Conservation (phyloP, 1,140 invertebrate species). For the Ganaspis sp. region DNA sequence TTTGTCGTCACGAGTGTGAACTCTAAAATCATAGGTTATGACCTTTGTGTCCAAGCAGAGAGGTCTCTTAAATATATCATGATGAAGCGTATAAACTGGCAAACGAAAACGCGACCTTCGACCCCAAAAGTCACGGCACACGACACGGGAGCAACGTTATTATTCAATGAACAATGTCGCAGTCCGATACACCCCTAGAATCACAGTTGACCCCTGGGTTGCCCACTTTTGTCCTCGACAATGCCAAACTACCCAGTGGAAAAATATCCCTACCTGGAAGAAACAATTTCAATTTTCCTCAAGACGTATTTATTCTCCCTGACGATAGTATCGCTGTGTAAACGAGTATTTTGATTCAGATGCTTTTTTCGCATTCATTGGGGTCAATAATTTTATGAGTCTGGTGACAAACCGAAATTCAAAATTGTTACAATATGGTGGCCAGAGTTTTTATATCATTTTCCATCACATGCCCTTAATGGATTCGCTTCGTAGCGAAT, state of each 20-base stretch:
- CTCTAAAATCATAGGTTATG: conserved; percentile 25
- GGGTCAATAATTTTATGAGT: no score
- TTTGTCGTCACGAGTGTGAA: conserved; percentile 10
- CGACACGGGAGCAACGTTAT: conserved; percentile 19
- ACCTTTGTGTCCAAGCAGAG: conserved; percentile 14
- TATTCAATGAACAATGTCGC: conserved; percentile 22
- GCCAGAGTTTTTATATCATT: no score
- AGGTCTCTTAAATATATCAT: conserved; percentile 21
- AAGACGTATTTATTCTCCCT: background rate
- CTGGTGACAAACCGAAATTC: no score
- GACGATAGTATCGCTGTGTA: no score
- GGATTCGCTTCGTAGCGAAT: no score
- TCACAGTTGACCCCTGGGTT: conserved; percentile 21
- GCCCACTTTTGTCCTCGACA: conserved; percentile 28
- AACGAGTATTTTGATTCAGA: no score
- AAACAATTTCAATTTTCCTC: conserved; percentile 20
- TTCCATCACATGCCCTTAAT: no score
- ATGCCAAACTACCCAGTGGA: conserved; percentile 6
- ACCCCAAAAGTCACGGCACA: conserved; percentile 24
- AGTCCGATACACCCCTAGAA: conserved; percentile 24
- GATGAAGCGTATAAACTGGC: conserved; percentile 28
- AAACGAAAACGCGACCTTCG: conserved; percentile 21
- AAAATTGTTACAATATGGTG: no score
- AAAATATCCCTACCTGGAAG: background rate
- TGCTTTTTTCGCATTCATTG: no score